Evolutionary conservation across 2,113 vertebrate species (phyloP), one percentile per base, ranked within the genome.

Genomic region (Halcyon malimbica): DNA sequence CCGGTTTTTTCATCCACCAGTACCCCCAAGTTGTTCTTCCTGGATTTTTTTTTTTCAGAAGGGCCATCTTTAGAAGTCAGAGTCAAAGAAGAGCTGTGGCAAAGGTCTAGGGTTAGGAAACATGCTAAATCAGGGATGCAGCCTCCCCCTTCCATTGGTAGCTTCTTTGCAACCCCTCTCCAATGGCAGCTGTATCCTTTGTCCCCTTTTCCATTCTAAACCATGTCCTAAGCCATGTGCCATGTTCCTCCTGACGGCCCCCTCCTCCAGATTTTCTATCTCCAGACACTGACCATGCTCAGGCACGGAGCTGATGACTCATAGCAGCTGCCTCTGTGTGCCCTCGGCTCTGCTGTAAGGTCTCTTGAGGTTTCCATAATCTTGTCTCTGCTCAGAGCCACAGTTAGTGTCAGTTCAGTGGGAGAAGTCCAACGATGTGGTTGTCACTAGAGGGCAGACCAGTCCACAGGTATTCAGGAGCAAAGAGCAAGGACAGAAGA

Each of bases 371-470:
- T n/a, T 56, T 19, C 5, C 15, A 18, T 29, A 21, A 0, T 6
- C 23, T 6, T 3, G 13, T 29, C 16, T 31, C 13, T 37, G 63
- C 53, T 17, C 39, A 6, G 25, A 41, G 42, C 42, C 51, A 2
- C 29, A 0, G 14, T 1, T 7, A 8, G 26, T 0, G 56, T 1
- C 67, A 1, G 29, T 3, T 8, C 28, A 1, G 13, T 7, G 29
- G 46, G 26, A 48, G 15, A 3, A 18, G 48, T 23, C 23, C 48
- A 50, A 7, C 6, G 23, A 11, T 13, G 19, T 7, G 76, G n/a
- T 41, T 2, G 23, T 67, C 94, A 29, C 89, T 70, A 94, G 95
- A 89, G 93, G 95, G 93, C 95, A 48, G 74, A 71, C 5, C 33
- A 83, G 92, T 35, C 90, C 77, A 12, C n/a, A 6, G 82, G 57